Percentiles rank a stretch among this genome's conserved stretches.
Conservation (phyloP, 2,888 invertebrate genomes). For the Clistopyga incitator region DNA sequence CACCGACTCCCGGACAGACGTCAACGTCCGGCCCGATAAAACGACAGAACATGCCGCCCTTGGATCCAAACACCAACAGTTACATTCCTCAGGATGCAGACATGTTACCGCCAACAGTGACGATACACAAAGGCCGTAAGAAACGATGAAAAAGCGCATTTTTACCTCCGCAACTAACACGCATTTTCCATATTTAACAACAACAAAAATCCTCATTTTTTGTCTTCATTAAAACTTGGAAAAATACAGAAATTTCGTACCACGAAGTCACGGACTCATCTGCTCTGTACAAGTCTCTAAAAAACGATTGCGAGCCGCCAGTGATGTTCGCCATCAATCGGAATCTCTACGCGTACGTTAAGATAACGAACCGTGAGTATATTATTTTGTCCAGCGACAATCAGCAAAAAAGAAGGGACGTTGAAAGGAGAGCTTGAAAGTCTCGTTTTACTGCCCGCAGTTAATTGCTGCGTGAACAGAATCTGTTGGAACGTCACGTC, state of each 20-base stretch:
- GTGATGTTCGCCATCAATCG: conserved; percentile 91
- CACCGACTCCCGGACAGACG: conserved; percentile 78
- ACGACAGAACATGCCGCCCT: conserved; percentile 82
- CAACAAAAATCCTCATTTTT: not conserved
- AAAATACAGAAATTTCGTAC: conserved; percentile 85
- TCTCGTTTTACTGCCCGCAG: conserved; percentile 84
- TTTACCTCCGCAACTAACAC: not conserved
- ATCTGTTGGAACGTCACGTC: conserved; percentile 92
- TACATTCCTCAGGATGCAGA: conserved; percentile 86
- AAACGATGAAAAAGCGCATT: conserved; percentile 2
- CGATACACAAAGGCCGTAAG: conserved; percentile 85
- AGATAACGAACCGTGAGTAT: conserved; percentile 90
- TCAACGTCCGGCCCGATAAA: conserved; percentile 73
- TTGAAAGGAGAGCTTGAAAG: not conserved
- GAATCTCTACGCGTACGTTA: conserved; percentile 90
- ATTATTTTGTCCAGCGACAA: not conserved
- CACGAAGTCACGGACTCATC: conserved; percentile 86
- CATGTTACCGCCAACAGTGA: conserved; percentile 86
- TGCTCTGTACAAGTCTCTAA: conserved; percentile 86
- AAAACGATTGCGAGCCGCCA: conserved; percentile 86
- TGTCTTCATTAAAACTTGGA: conserved; percentile 47
- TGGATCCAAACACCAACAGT: conserved; percentile 86
- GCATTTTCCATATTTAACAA: not conserved
- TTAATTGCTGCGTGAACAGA: conserved; percentile 91
- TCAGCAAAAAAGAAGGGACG: not conserved